phyloP scores from a whole-genome alignment of 2,113 vertebrate genomes.

The Sinocyclocheilus anophthalmus region DNA sequence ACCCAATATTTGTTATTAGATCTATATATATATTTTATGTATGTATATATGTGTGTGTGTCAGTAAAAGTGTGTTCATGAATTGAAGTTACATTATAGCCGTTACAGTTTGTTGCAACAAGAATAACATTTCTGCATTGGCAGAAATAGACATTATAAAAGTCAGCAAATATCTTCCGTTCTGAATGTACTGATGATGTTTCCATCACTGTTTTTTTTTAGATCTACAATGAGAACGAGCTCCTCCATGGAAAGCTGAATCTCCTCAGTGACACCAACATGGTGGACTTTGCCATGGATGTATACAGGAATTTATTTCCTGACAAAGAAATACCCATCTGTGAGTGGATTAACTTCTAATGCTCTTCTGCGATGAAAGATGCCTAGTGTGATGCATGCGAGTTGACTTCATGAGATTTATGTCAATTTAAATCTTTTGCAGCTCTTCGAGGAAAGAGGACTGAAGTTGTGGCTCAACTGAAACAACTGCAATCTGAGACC shows the following conservation, averaged over 20 bases:
- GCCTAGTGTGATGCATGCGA: not conserved
- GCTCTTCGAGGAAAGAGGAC: conserved; percentile 93
- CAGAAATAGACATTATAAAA: too few relatives aligned
- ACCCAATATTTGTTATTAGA: not conserved
- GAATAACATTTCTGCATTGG: too few relatives aligned
- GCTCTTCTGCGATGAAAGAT: not conserved
- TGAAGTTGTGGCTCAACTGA: conserved; percentile 93
- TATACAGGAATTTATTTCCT: conserved; percentile 90
- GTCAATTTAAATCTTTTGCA: conserved; percentile 56
- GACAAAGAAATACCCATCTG: conserved; percentile 91
- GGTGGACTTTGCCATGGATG: conserved; percentile 99
- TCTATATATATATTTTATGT: too few relatives aligned
- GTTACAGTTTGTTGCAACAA: not conserved
- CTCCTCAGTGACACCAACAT: conserved; percentile 98
- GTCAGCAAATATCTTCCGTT: too few relatives aligned
- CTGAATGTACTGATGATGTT: not conserved
- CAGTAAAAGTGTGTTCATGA: not conserved
- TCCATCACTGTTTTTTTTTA: not conserved
- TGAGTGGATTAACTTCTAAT: conserved; percentile 69
- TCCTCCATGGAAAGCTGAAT: conserved; percentile 95
- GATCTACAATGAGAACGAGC: conserved; percentile 88
- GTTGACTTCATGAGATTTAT: not conserved
- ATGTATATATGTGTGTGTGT: not conserved
- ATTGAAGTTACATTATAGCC: not conserved
- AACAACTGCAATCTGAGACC: conserved; percentile 94